phyloP scores from a whole-genome alignment of 64 coral and sea anemone genomes.

The Dendrophyllia cribrosa region DNA sequence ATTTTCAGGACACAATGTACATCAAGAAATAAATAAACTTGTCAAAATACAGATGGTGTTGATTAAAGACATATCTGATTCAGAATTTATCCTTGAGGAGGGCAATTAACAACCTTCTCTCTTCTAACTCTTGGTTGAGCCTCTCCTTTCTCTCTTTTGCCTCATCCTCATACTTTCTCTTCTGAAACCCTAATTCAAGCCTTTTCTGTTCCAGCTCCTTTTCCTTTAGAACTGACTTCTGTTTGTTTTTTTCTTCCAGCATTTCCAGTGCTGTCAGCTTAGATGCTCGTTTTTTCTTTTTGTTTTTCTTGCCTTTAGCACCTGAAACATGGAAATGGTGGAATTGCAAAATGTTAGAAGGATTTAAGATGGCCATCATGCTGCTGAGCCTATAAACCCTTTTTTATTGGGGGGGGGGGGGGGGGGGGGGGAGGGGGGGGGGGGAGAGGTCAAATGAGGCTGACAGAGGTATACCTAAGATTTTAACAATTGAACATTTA shows the following conservation, averaged over 20 bases:
- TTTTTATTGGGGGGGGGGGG: not conserved
- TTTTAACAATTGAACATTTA: slow-evolving; percentile 5
- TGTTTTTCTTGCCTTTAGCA: slow-evolving; percentile 20
- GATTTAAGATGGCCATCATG: not conserved
- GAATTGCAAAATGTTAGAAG: too few relatives aligned
- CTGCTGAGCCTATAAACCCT: slow-evolving; percentile 12
- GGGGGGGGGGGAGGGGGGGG: too few relatives aligned
- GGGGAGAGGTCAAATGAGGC: slow-evolving; percentile 16
- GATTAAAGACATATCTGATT: slow-evolving; percentile 25
- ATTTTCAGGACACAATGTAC: slow-evolving; percentile 6
- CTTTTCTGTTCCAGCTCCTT: slow-evolving; percentile 9
- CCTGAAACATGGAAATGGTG: not conserved
- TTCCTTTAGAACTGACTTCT: slow-evolving; percentile 20
- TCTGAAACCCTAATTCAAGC: slow-evolving; percentile 20
- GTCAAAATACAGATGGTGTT: not conserved
- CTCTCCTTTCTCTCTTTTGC: slow-evolving; percentile 23
- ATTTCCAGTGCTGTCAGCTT: slow-evolving; percentile 23
- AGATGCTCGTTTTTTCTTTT: slow-evolving; percentile 10
- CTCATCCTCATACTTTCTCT: slow-evolving; percentile 16
- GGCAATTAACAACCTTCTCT: slow-evolving; percentile 19
- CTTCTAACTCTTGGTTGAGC: slow-evolving; percentile 15
- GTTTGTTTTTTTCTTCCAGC: slow-evolving; percentile 11
- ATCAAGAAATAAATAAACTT: slow-evolving; percentile 10
- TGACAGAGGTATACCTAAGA: slow-evolving; percentile 10
- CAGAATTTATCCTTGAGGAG: slow-evolving; percentile 16